These are phyloP conservation scores for Catostomus latipinnis DNA, from an alignment of 2,797 vertebrate genomes.

Conservation along the genomic window DNA sequence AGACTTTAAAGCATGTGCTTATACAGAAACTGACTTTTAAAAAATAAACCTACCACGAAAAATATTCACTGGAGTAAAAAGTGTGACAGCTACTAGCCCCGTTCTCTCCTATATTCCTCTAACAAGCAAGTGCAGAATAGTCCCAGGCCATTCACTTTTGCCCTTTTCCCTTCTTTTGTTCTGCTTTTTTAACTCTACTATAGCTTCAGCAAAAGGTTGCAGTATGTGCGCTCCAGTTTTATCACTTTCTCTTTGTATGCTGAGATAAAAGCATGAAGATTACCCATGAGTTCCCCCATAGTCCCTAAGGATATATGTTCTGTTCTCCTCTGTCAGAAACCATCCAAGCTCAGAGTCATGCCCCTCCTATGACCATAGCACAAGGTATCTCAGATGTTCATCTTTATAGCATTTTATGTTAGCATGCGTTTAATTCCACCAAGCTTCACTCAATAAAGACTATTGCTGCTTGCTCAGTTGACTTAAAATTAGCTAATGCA, in stretches of 20 bases:
- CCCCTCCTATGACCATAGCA: neutral
- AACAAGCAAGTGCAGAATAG: neutral
- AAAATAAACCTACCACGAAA: too few species aligned
- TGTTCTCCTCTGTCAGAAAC: neutral
- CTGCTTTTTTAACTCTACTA: neutral
- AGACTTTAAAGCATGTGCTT: too few species aligned
- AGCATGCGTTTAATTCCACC: neutral
- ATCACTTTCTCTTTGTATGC: slow-evolving; percentile 22
- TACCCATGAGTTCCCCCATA: slow-evolving; percentile 12
- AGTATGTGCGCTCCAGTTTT: neutral
- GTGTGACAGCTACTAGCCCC: too few species aligned
- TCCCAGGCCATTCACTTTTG: slow-evolving; percentile 17
- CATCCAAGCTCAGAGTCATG: neutral
- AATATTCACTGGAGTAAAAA: too few species aligned
- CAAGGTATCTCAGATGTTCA: neutral
- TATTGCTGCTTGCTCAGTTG: too few species aligned
- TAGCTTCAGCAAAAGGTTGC: slow-evolving; percentile 32
- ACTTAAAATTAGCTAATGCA: too few species aligned
- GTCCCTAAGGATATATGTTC: slow-evolving; percentile 16
- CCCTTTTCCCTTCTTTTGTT: slow-evolving; percentile 34
- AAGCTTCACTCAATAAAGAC: neutral
- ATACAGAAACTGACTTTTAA: too few species aligned
- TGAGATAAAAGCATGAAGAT: slow-evolving; percentile 29
- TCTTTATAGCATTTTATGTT: slow-evolving; percentile 2
- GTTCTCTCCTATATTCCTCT: neutral